Conservation (phyloP, 2,888 invertebrate species). For the Zaprionus obscuricornis region DNA sequence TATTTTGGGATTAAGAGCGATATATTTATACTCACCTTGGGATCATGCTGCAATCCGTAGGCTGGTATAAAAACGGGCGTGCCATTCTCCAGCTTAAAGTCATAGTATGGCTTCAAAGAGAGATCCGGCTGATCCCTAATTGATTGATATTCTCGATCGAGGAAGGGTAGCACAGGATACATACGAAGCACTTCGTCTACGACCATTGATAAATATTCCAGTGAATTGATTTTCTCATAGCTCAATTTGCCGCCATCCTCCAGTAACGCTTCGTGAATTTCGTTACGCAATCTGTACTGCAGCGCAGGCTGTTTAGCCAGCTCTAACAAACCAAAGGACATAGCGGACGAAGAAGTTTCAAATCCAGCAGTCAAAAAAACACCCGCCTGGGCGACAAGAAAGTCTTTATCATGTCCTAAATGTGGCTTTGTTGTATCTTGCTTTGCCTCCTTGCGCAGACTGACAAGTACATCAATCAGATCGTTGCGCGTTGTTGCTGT, state of each 20-base stretch:
- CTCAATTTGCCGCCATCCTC: conserved; percentile 80
- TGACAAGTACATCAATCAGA: conserved; percentile 84
- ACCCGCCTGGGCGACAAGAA: conserved; percentile 81
- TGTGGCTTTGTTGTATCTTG: conserved; percentile 46
- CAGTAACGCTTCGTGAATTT: conserved; percentile 81
- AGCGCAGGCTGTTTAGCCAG: conserved; percentile 82
- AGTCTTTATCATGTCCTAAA: conserved; percentile 65
- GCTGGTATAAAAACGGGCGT: conserved; percentile 81
- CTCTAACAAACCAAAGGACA: conserved; percentile 83
- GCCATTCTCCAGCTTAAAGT: conserved; percentile 72
- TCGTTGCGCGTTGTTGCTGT: conserved; percentile 83
- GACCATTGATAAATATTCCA: conserved; percentile 84
- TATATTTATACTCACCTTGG: conserved; percentile 70
- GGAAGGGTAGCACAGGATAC: conserved; percentile 82
- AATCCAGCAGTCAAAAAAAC: conserved; percentile 82
- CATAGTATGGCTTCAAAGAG: conserved; percentile 76
- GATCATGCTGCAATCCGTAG: conserved; percentile 81
- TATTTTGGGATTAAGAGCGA: neutral
- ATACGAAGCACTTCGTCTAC: conserved; percentile 80
- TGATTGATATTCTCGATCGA: conserved; percentile 79
- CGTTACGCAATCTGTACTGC: conserved; percentile 82
- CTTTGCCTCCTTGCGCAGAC: conserved; percentile 78
- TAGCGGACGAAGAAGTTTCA: conserved; percentile 83
- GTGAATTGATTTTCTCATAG: conserved; percentile 82
- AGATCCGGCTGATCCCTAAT: conserved; percentile 51